These are phyloP conservation scores for Petrocephalus microphthalmus DNA, from an alignment of 2,113 vertebrate species.

Conservation along the genomic window DNA sequence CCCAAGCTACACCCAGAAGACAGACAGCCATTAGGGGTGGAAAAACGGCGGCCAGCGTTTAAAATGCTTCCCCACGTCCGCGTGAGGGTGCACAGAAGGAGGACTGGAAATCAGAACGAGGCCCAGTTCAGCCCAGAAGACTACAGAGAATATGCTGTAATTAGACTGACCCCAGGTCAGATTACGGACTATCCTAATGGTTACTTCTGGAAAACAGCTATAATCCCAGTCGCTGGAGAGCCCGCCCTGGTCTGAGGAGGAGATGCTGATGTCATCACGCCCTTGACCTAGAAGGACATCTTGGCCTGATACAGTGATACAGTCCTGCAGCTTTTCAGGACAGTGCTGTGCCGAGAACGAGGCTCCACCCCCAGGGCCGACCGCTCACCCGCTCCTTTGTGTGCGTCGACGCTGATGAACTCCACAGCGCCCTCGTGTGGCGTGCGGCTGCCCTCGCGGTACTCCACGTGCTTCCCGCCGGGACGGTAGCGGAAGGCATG, in stretches of 20 bases:
- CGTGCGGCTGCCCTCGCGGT: slow-evolving; percentile 67
- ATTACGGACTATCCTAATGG: not conserved
- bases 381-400: slow-evolving; percentile 76
- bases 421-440: slow-evolving; percentile 73
- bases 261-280: not conserved
- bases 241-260: not conserved
- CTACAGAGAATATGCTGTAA: not conserved
- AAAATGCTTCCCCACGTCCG: not conserved
- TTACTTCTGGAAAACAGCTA: not conserved
- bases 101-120: not conserved
- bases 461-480: slow-evolving; percentile 69
- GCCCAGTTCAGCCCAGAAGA: not conserved
- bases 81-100: not conserved
- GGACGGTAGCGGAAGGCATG: slow-evolving; percentile 82
- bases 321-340: not conserved
- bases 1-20: not conserved
- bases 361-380: not conserved
- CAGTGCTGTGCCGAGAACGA: not conserved
- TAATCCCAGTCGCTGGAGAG: not conserved
- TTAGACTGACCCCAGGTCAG: not conserved
- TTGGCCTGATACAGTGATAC: not conserved
- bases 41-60: not conserved
- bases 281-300: not conserved
- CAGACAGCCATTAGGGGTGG: not conserved
- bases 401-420: slow-evolving; percentile 83